Evolutionary conservation across 2,888 invertebrate species (phyloP).

Genomic region (Drosophila mimica): DNA sequence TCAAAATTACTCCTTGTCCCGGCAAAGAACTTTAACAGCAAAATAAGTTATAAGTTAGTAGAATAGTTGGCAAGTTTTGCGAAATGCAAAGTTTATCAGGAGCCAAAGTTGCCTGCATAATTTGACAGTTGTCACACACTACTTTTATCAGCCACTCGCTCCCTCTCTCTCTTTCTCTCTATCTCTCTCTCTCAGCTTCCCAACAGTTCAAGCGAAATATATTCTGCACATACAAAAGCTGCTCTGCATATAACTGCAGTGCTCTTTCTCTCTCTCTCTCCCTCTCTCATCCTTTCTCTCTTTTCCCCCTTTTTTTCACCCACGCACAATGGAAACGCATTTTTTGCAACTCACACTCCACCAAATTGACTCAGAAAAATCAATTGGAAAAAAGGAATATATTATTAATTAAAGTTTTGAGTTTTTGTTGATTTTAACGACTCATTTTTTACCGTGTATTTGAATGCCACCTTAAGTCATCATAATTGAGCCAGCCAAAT

Average conservation of each 20-base stretch:
- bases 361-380: slow-evolving; percentile 13
- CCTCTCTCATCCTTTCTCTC: not conserved
- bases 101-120: slow-evolving; percentile 40
- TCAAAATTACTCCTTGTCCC: not conserved
- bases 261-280: not conserved
- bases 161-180: not conserved
- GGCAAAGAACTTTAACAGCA: slow-evolving; percentile 13
- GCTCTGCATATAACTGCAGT: slow-evolving; percentile 24
- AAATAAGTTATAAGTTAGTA: slow-evolving; percentile 29
- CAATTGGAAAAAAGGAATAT: no score
- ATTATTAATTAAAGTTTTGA: no score
- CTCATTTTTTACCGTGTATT: not conserved
- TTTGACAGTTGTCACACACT: slow-evolving; percentile 36
- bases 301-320: not conserved
- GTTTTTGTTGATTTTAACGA: not conserved
- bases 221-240: slow-evolving; percentile 27
- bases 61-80: slow-evolving; percentile 26
- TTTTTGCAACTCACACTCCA: slow-evolving; percentile 3
- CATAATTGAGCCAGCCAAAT: slow-evolving; percentile 35
- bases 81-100: slow-evolving; percentile 26
- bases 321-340: slow-evolving; percentile 8
- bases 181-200: slow-evolving; percentile 7
- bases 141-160: slow-evolving; percentile 28
- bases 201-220: slow-evolving; percentile 45
- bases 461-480: slow-evolving; percentile 32